Percentiles rank a stretch among this genome's conserved stretches.
These are phyloP conservation scores for Phaethornis superciliosus DNA, from an alignment of 2,113 vertebrate genomes.

Conservation along the genomic window DNA sequence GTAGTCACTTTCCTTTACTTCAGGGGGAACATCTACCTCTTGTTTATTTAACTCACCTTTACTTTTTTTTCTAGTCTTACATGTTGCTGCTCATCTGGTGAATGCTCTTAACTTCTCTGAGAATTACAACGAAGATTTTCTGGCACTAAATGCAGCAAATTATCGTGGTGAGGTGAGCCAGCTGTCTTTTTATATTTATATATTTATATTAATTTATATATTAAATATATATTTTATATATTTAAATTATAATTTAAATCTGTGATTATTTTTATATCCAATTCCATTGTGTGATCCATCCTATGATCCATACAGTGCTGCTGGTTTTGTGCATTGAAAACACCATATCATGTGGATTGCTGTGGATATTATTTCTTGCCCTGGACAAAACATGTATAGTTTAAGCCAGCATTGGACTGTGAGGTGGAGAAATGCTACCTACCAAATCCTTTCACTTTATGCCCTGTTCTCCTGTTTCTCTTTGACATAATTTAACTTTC, in stretches of 20 bases:
- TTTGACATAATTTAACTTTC: neutral
- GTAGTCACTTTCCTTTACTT: neutral
- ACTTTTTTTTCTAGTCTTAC: conserved; percentile 79
- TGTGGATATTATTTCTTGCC: conserved; percentile 10
- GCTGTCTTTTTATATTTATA: conserved; percentile 9
- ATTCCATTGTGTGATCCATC: neutral
- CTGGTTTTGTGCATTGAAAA: conserved; percentile 18
- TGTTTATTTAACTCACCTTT: neutral
- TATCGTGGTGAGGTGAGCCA: conserved; percentile 89
- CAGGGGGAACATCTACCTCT: neutral
- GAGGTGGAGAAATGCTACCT: neutral
- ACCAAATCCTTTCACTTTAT: neutral
- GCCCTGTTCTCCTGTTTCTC: neutral
- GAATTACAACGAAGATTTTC: conserved; percentile 87
- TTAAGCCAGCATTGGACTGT: neutral
- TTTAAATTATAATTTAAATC: neutral
- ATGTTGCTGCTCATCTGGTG: conserved; percentile 92
- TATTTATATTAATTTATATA: too few relatives aligned
- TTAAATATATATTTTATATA: too few relatives aligned
- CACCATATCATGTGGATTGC: neutral
- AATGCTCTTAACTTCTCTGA: conserved; percentile 90
- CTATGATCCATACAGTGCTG: neutral
- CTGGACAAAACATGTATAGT: neutral
- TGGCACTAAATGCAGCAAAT: conserved; percentile 87
- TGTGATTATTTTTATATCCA: neutral